Conservation (phyloP, 2,888 invertebrate genomes). For the Torymus aiolomorphi region DNA sequence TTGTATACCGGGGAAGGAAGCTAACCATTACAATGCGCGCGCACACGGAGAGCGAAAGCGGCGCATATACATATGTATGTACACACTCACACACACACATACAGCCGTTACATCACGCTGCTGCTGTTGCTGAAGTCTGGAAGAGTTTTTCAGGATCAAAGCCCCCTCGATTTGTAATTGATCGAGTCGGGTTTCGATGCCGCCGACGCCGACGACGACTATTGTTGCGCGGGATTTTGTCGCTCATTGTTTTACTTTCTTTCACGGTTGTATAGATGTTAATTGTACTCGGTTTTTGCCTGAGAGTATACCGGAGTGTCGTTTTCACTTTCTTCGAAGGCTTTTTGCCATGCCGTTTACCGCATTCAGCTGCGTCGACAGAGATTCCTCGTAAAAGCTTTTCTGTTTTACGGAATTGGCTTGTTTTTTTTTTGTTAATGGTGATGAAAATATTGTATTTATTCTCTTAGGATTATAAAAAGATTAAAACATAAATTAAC, state of each 20-base stretch:
- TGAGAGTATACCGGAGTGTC: neutral
- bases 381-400: too few species aligned
- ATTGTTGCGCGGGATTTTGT: constrained; percentile 7
- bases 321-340: constrained; percentile 16
- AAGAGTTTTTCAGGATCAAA: constrained; percentile 15
- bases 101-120: too few species aligned
- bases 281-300: constrained; percentile 1
- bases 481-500: too few species aligned
- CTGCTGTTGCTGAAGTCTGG: neutral
- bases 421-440: too few species aligned
- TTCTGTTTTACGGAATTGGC: too few species aligned
- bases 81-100: too few species aligned
- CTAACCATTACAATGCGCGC: neutral
- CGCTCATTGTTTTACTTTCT: constrained; percentile 3
- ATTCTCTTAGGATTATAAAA: too few species aligned
- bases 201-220: constrained; percentile 1
- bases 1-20: neutral
- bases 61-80: too few species aligned
- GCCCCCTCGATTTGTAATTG: constrained; percentile 24
- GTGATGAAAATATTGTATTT: too few species aligned
- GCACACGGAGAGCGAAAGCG: constrained; percentile 19
- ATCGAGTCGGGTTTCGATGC: constrained; percentile 11
- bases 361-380: too few species aligned
- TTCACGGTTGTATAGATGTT: neutral
- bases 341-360: too few species aligned